phyloP scores from a whole-genome alignment of 1,140 invertebrate genomes.

The Diachasma alloeum region DNA sequence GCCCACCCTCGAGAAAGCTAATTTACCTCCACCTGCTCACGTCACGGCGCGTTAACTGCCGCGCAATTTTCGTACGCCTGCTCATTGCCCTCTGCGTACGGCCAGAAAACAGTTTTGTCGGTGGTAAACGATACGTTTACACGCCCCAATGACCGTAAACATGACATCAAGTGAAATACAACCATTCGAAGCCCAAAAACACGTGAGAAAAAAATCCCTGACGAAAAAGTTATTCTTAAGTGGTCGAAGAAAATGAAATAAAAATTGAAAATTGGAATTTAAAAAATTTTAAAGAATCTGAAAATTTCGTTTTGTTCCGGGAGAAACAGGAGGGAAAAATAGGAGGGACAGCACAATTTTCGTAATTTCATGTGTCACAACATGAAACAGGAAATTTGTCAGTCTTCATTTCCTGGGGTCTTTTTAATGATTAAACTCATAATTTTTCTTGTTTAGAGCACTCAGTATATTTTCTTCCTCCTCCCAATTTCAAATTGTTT shows the following conservation, averaged over 20 bases:
- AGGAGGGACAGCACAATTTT: too few species aligned
- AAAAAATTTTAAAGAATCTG: too few species aligned
- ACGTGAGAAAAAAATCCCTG: constrained; percentile 11
- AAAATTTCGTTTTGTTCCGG: too few species aligned
- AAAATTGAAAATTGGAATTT: too few species aligned
- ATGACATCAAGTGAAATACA: neutral
- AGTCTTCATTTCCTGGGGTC: too few species aligned
- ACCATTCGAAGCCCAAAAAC: neutral
- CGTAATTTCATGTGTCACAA: too few species aligned
- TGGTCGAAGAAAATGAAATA: neutral
- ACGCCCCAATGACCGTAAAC: constrained; percentile 30
- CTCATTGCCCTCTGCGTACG: constrained; percentile 9
- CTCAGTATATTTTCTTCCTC: too few species aligned
- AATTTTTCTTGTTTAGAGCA: too few species aligned
- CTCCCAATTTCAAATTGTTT: too few species aligned
- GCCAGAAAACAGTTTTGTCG: constrained; percentile 1
- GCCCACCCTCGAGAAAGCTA: constrained; percentile 12
- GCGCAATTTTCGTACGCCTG: constrained; percentile 10
- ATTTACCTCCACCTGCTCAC: constrained; percentile 47
- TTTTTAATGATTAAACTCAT: too few species aligned
- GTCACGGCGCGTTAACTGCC: constrained; percentile 45
- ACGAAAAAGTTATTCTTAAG: neutral
- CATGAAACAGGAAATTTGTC: too few species aligned
- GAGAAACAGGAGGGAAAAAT: too few species aligned
- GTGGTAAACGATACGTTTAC: constrained; percentile 40